Base-by-base conservation (phyloP, 2,888 invertebrate genomes). In the Apodemia hepburni region DNA sequence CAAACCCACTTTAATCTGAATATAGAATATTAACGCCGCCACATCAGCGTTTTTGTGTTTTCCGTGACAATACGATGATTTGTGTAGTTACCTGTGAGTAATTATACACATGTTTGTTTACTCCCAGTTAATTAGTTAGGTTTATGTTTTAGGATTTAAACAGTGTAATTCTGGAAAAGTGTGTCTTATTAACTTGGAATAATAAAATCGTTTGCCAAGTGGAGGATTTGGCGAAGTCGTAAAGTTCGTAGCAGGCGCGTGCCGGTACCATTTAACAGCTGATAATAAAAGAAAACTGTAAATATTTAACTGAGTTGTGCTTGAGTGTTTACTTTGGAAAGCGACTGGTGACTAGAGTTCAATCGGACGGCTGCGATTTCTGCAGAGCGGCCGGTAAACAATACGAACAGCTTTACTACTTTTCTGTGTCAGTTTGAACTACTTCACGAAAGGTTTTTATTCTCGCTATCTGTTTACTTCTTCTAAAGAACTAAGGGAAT, bases 221-320 rank as follows among this genome's bases (percentile, higher is more conserved):
- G 57, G 29, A 54, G 51, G 51, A 27, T 54, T 54, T 54, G 12
- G 57, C 57, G 3, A 29, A 57, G 57, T 57, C 57, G 57, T 57
- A 29, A 57, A 57, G 29, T 57, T 57, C 57, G 57, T 29, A 27
- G 57, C 57, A 29, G 57, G 27, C 60, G 45, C 63, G 54, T 42
- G 59, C 60, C 57, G 54, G 59, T 27, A 60, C 60, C 45, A 38
- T 27, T 54, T 57, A 29, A 57, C 54, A 57, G 54, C 54, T 57
- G 54, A 29, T 57, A 57, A 57, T 57, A 57, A 57, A 57, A 57
- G 54, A 57, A 57, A 57, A 57, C 54, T 54, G 63, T 65, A 65
- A 65, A 65, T 65, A 62, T 65, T 65, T 65, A 62, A 65, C 60
- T 51, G 49, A 47, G 45, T 45, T 22, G 62, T 54, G 54, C 51